Conservation (phyloP, 2,113 vertebrate genomes). For the Nematolebias whitei region DNA sequence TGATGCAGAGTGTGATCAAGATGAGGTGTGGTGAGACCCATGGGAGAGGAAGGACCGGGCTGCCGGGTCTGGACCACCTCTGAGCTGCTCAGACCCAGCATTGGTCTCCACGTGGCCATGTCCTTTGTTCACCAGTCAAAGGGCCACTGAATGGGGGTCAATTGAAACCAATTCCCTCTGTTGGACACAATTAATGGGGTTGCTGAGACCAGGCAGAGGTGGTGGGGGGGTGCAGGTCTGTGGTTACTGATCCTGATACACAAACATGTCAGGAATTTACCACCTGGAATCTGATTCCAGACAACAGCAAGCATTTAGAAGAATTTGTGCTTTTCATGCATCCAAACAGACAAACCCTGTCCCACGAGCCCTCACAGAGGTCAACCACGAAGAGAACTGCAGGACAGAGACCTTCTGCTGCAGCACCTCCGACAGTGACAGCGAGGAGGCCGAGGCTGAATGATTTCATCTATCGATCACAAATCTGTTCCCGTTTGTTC, state of each 20-base stretch:
- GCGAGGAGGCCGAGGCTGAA: no score
- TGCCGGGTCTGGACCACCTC: slow-evolving; percentile 66
- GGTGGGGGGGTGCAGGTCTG: slow-evolving; percentile 62
- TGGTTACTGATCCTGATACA: slow-evolving; percentile 76
- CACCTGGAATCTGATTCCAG: slow-evolving; percentile 69
- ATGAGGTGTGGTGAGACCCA: slow-evolving; percentile 56
- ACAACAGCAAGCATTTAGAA: slow-evolving; percentile 59
- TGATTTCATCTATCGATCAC: no score
- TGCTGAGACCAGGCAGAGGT: slow-evolving; percentile 41
- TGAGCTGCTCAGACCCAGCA: slow-evolving; percentile 72
- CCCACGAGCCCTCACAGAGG: no score
- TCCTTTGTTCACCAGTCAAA: slow-evolving; percentile 78
- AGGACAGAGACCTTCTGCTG: no score
- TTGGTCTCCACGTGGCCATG: slow-evolving; percentile 84
- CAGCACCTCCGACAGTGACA: no score
- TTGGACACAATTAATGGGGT: slow-evolving; percentile 78
- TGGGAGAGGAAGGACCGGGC: slow-evolving; percentile 51
- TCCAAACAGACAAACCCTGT: no score
- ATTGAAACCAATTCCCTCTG: slow-evolving; percentile 82
- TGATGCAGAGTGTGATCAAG: slow-evolving; percentile 70
- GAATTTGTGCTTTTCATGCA: no score
- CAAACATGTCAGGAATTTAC: slow-evolving; percentile 76
- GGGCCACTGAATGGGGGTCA: slow-evolving; percentile 78
- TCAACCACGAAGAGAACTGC: no score
- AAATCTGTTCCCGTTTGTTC: no score